Percentiles rank a stretch among this genome's conserved stretches.
Evolutionary conservation across 2,113 vertebrate species (phyloP).

Genomic region (Chionomys nivalis): DNA sequence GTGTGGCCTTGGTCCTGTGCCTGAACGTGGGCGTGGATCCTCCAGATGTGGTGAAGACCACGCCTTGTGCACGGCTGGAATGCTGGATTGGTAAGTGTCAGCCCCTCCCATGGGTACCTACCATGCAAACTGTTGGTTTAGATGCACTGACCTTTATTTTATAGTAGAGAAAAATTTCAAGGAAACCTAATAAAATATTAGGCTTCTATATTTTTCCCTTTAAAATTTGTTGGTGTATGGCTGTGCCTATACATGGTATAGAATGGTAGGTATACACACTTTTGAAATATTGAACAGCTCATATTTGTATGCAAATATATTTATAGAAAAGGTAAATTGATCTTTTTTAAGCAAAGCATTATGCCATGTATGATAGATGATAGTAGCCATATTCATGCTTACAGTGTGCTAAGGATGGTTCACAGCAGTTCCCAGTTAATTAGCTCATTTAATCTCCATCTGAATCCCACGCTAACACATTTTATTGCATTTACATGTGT

Average conservation of each 20-base stretch:
- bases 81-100: constrained; percentile 96
- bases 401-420: background rate
- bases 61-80: constrained; percentile 96
- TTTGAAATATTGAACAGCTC: background rate
- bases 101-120: background rate
- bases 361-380: fast-evolving
- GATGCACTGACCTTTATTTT: background rate
- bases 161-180: background rate
- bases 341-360: background rate
- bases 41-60: constrained; percentile 98
- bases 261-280: background rate
- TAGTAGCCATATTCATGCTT: background rate
- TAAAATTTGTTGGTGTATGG: background rate
- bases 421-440: background rate
- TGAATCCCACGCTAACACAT: background rate
- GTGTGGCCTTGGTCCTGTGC: constrained; percentile 97
- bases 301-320: background rate
- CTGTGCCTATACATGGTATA: background rate
- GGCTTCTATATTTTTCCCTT: background rate
- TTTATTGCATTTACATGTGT: no score
- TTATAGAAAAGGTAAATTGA: background rate
- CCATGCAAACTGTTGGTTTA: background rate
- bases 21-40: constrained; percentile 99
- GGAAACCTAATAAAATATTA: background rate
- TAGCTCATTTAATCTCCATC: background rate